Conservation (phyloP, 2,113 vertebrate species). For the Globicephala melas region DNA sequence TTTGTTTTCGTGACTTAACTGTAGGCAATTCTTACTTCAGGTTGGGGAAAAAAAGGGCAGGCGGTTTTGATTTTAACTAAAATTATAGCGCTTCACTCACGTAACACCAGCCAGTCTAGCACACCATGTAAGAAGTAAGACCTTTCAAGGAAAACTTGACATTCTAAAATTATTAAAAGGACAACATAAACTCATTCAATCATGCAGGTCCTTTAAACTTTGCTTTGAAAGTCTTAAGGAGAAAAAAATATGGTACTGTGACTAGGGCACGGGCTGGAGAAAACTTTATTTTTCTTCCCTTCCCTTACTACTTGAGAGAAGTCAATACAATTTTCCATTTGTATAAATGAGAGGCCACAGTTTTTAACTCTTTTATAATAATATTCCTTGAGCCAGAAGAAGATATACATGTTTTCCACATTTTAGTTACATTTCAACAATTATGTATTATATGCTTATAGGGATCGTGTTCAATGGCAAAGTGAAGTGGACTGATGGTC, state of each 20-base stretch:
- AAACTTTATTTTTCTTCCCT: slow-evolving; percentile 28
- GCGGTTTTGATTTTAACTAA: slow-evolving; percentile 31
- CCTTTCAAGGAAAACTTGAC: neutral
- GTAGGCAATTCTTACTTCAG: slow-evolving; percentile 6
- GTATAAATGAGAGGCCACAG: neutral
- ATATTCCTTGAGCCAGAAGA: neutral
- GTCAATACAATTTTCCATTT: slow-evolving; percentile 33
- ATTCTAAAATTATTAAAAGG: slow-evolving; percentile 45
- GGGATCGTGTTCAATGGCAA: neutral
- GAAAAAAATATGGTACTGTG: neutral
- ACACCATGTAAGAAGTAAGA: neutral
- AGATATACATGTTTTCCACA: neutral
- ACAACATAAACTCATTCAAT: neutral
- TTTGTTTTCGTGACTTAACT: slow-evolving; percentile 24
- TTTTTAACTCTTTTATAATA: slow-evolving; percentile 28
- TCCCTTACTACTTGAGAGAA: neutral
- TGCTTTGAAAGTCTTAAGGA: neutral
- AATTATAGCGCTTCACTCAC: neutral
- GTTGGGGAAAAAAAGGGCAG: neutral
- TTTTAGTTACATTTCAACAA: slow-evolving; percentile 43
- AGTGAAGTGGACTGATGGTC: neutral
- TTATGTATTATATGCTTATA: slow-evolving; percentile 9
- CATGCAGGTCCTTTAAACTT: slow-evolving; percentile 3
- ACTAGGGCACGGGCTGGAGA: neutral
- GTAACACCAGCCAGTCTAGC: neutral